Percentiles rank a stretch among this genome's conserved stretches.
Conservation (phyloP, 2,113 vertebrate genomes). For the Salvelinus alpinus region DNA sequence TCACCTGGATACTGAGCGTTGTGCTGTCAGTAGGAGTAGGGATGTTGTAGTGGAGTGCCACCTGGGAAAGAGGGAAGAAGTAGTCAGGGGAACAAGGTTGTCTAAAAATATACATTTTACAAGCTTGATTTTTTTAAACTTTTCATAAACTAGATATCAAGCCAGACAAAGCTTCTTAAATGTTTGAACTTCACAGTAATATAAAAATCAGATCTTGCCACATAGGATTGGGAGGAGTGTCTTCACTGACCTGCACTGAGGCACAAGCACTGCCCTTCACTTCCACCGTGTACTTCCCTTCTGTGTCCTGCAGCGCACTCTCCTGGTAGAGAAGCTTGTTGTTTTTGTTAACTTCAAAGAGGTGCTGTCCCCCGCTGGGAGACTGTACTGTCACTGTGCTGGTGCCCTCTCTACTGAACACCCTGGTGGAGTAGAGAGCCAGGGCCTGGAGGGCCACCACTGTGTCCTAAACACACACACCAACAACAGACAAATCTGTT, state of each 20-base stretch:
- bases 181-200: too few relatives aligned
- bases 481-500: not conserved
- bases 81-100: too few relatives aligned
- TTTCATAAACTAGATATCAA: too few relatives aligned
- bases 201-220: too few relatives aligned
- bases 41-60: conserved; percentile 63
- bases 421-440: conserved; percentile 61
- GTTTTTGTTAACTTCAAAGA: conserved; percentile 72
- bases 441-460: conserved; percentile 74
- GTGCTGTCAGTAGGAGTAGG: conserved; percentile 43
- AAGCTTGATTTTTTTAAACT: too few relatives aligned
- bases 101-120: too few relatives aligned
- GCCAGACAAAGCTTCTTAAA: too few relatives aligned
- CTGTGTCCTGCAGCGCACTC: conserved; percentile 53
- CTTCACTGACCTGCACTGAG: conserved; percentile 74
- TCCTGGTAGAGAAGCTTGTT: conserved; percentile 86
- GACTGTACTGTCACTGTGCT: conserved; percentile 61
- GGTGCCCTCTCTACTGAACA: conserved; percentile 55
- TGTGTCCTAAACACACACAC: conserved; percentile 62
- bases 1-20: conserved; percentile 34
- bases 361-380: conserved; percentile 46
- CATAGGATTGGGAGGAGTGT: not conserved
- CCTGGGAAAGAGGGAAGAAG: conserved; percentile 27
- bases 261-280: conserved; percentile 71
- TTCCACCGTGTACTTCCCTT: conserved; percentile 63